Evolutionary conservation across 2,797 vertebrate species (phyloP).

Genomic region (Meda fulgida): DNA sequence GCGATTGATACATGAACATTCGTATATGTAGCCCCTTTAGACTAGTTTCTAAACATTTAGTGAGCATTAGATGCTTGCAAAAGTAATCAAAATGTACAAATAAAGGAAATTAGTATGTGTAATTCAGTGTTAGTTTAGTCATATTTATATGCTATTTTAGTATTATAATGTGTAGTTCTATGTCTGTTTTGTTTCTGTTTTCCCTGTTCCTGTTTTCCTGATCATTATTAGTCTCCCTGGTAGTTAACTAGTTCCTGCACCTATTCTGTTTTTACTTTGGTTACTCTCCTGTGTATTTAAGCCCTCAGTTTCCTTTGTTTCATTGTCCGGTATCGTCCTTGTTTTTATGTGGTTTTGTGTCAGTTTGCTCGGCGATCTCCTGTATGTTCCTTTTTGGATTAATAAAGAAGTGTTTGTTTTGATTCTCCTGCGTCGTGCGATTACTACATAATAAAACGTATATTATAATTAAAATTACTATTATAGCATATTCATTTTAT

Average conservation of each 20-base stretch:
- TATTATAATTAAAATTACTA: not conserved
- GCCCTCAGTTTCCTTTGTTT: not conserved
- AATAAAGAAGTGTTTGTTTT: constrained; percentile 2
- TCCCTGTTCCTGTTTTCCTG: not conserved
- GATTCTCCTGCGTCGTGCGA: not conserved
- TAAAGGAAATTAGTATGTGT: not conserved
- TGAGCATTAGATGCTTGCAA: not conserved
- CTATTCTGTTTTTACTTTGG: not conserved
- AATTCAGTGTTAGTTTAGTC: not conserved
- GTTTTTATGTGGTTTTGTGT: not conserved
- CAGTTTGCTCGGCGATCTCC: not conserved
- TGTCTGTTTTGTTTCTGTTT: not conserved
- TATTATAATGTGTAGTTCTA: not conserved
- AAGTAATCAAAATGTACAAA: not conserved
- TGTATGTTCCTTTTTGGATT: not conserved
- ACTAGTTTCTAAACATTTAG: not conserved
- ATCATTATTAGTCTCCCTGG: not conserved
- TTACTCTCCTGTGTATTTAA: not conserved
- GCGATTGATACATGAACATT: not conserved
- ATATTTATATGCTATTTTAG: not conserved
- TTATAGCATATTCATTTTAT: not conserved
- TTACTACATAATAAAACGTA: not conserved
- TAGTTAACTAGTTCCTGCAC: not conserved
- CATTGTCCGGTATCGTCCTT: not conserved
- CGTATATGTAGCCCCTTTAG: too few species aligned